Evolutionary conservation across 2,113 vertebrate species (phyloP), one percentile per base, ranked within the genome.

Genomic region (Gopherus flavomarginatus): DNA sequence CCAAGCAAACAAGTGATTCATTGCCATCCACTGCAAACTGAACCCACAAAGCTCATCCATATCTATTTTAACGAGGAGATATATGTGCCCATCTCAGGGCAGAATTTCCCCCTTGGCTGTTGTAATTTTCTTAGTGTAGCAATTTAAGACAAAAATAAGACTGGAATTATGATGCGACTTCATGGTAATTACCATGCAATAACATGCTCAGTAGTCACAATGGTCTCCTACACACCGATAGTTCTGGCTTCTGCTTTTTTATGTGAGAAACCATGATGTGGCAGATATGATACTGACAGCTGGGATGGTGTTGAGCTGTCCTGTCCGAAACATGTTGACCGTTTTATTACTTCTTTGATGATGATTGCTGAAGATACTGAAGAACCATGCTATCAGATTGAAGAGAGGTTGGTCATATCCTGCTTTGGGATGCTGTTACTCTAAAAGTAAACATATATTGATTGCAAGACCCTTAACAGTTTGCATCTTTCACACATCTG

Each of bases 161-260:
- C 96, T 96, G 83, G 94, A 91, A 94, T 93, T 92, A 95, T 85
- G 93, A 93, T 95, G 93, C 94, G 90, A 93, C 94, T 96, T 97
- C 91, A 82, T 92, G 90, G 83, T 82, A 95, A 94, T 95, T 96
- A 95, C 91, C 62, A 86, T 1, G 38, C 90, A 91, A 94, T 96
- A 95, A 94, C 87, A 95, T 95, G 94, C 90, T 97, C 87, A 84
- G 86, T 88, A 92, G 78, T 80, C 90, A 91, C 93, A 89, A 38
- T 91, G 89, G 91, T 95, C 78, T 54, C 93, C 59, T 83, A 87
- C 38, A 65, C 81, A 81, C 86, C 83, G 80, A 91, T 44, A 69
- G 50, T 83, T 83, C 50, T 29, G 65, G 81, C 85, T 95, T 89
- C 87, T 80, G n/a, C 80, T 81, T 79, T 81, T 95, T 90, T 47